Evolutionary conservation across 2,113 vertebrate species (phyloP), one percentile per base, ranked within the genome.

Genomic region (Hystrix brachyura): DNA sequence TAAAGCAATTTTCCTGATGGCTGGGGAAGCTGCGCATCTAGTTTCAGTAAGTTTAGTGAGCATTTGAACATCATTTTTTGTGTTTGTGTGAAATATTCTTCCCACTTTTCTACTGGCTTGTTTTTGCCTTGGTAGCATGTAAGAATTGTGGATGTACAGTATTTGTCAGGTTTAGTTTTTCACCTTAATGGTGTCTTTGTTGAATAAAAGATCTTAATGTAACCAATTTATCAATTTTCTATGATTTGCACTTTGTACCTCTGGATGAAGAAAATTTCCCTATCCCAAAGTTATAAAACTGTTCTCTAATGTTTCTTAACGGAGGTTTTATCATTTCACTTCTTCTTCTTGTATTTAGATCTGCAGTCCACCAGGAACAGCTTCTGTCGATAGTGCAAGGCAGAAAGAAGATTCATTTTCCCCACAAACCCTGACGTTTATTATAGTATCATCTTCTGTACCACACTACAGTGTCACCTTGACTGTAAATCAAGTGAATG

Each of bases 161-260:
- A 86, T 25, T 65, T 38, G 3, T 87, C 34, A 87, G 53, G n/a
- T 43, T 83, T 87, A 72, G 34, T 46, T 91, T 53, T 96, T 91
- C 60, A 69, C 53, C 38, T 91, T 96, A 82, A 94, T 13, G n/a
- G 6, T 62, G 23, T 79, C 53, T 87, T 46, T 83, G 34, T n/a
- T 53, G 43, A 78, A 82, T 23, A 65, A 29, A 55, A 32, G 51
- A n/a, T 91, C 84, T 84, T 62, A 88, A 81, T 21, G 60, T 25
- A 91, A 87, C 21, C 18, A 67, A 87, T 21, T 34, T 59, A 38
- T 15, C n/a, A 59, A 48, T 43, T 88, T 92, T 46, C 59, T 87
- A 69, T 79, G 34, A 83, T 38, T 55, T 87, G n/a, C 15, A 82
- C 32, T 69, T 91, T 38, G 34, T 32, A 67, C 46, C 55, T 18